phyloP scores from a whole-genome alignment of 2,797 vertebrate genomes.

The Lepilemur septentrionalis region DNA sequence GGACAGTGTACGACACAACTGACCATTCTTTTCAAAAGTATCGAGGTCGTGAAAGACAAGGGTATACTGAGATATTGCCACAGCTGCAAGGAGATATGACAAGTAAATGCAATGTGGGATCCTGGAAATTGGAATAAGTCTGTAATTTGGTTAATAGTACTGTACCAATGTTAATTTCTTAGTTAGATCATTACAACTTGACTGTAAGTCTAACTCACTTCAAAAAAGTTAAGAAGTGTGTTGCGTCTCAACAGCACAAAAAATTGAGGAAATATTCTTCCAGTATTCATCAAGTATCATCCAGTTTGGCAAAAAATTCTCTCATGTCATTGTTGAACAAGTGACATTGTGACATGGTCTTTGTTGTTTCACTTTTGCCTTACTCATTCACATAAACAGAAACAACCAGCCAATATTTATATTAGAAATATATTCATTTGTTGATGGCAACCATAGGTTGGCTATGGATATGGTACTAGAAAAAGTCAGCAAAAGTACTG shows the following conservation, averaged over 20 bases:
- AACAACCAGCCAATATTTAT: neutral
- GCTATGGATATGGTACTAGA: neutral
- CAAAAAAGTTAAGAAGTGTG: neutral
- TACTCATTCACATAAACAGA: neutral
- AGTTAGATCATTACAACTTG: neutral
- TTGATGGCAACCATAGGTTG: neutral
- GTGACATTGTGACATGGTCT: neutral
- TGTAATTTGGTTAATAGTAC: neutral
- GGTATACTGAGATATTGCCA: neutral
- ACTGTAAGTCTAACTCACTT: neutral
- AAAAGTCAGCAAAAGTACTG: neutral
- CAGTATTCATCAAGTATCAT: neutral
- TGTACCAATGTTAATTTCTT: neutral
- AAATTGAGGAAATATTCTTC: neutral
- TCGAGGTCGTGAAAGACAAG: neutral
- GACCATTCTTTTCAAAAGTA: neutral
- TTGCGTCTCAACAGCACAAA: neutral
- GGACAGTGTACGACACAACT: neutral
- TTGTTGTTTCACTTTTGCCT: neutral
- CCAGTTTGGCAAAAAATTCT: neutral
- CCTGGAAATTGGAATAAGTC: neutral
- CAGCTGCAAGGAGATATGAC: neutral
- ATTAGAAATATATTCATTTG: neutral
- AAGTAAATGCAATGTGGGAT: neutral
- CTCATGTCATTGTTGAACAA: neutral